phyloP scores from a whole-genome alignment of 2,113 vertebrate genomes.

The Brachyhypopomus gauderio region DNA sequence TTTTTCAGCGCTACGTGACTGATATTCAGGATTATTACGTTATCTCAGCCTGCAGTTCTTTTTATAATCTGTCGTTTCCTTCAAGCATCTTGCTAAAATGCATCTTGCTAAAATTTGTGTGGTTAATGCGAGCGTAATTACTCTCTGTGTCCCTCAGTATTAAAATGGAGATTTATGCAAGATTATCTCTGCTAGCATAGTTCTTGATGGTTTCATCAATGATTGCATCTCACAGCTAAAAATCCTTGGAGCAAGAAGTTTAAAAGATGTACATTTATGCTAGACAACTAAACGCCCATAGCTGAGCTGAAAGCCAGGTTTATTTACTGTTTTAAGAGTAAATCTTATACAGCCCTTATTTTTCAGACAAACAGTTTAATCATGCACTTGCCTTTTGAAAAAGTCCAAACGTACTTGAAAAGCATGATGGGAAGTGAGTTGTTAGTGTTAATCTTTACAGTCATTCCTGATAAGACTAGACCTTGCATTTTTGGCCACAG shows the following conservation, averaged over 20 bases:
- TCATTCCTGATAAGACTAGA: not conserved
- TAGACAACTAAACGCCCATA: too few relatives aligned
- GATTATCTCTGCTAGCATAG: slow-evolving; percentile 1
- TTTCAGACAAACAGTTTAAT: not conserved
- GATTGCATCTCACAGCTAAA: not conserved
- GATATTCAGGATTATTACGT: slow-evolving; percentile 59
- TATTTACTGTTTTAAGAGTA: not conserved
- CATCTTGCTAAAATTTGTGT: slow-evolving; percentile 54
- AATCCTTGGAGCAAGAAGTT: not conserved
- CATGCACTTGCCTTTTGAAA: not conserved
- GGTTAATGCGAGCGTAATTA: slow-evolving; percentile 63
- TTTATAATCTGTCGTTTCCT: slow-evolving; percentile 60
- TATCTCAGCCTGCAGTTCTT: slow-evolving; percentile 60
- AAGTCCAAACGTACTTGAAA: not conserved
- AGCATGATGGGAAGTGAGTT: not conserved
- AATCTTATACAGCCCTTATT: not conserved
- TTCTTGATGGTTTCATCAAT: not conserved
- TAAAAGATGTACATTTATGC: too few relatives aligned
- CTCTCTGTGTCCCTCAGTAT: slow-evolving; percentile 54
- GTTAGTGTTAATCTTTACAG: not conserved
- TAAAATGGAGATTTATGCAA: slow-evolving; percentile 32
- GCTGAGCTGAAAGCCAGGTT: too few relatives aligned
- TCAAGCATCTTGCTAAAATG: slow-evolving; percentile 54
- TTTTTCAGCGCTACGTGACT: slow-evolving; percentile 31
- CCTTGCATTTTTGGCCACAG: not conserved